phyloP scores from a whole-genome alignment of 2,113 vertebrate genomes.

The Coregonus clupeaformis region DNA sequence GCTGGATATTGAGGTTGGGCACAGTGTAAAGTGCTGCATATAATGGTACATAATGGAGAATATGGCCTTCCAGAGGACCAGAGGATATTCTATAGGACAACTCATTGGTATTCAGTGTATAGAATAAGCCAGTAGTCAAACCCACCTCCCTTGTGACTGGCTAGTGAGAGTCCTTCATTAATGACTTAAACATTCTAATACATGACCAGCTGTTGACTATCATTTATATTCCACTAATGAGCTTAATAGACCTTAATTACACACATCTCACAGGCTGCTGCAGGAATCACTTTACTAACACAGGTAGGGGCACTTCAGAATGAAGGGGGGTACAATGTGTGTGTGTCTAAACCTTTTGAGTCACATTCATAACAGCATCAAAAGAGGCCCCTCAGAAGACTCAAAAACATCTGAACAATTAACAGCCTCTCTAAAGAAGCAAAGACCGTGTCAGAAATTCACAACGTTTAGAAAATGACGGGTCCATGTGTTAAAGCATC shows the following conservation, averaged over 20 bases:
- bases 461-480: no score
- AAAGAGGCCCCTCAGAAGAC: no score
- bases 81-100: background rate
- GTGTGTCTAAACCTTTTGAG: background rate
- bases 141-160: background rate
- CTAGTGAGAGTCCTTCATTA: background rate
- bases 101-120: background rate
- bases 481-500: no score
- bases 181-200: background rate
- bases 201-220: background rate
- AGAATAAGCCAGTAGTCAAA: background rate
- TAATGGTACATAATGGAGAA: no score
- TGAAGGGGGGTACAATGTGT: background rate
- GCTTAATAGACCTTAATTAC: background rate
- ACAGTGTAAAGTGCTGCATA: no score
- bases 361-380: background rate
- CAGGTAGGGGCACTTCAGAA: background rate
- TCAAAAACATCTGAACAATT: no score
- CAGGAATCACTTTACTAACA: background rate
- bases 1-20: no score
- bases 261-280: background rate
- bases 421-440: no score
- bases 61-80: background rate
- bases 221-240: background rate
- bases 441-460: no score